Conservation (phyloP, 37 sponge, comb jelly and placozoan species). For the Hormiphora californensis region DNA sequence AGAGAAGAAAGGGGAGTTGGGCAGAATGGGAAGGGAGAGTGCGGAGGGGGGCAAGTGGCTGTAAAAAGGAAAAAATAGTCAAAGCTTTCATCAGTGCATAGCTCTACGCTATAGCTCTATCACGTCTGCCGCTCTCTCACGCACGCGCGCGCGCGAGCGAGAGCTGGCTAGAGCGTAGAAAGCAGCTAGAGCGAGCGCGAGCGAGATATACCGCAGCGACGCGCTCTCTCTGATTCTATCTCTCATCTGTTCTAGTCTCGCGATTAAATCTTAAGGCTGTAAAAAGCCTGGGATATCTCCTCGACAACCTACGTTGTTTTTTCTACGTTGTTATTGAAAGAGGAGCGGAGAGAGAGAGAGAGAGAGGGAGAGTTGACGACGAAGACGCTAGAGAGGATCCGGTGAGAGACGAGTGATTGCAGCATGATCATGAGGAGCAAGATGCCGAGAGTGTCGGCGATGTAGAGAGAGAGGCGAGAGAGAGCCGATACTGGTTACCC, state of each 20-base stretch:
- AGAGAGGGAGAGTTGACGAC: neutral
- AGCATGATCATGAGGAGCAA: neutral
- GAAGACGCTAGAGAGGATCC: neutral
- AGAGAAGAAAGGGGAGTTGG: neutral
- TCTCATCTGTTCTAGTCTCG: no score
- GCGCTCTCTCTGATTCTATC: no score
- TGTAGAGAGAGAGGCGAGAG: neutral
- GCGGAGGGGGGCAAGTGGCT: neutral
- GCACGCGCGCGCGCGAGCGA: no score
- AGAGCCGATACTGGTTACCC: neutral
- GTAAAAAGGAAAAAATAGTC: neutral
- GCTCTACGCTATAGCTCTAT: neutral
- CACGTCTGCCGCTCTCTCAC: neutral
- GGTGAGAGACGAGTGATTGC: neutral
- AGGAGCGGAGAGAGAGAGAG: neutral
- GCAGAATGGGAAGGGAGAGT: neutral
- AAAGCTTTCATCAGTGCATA: neutral
- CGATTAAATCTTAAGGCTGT: no score
- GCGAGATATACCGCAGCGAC: no score
- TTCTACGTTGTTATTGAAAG: no score
- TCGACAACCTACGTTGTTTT: no score
- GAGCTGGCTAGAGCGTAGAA: no score
- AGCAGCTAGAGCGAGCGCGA: no score
- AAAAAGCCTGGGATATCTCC: no score
- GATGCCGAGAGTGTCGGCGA: neutral